Evolutionary conservation across 2,888 invertebrate species (phyloP), one percentile per base, ranked within the genome.

Genomic region (Ectemnius continuus): DNA sequence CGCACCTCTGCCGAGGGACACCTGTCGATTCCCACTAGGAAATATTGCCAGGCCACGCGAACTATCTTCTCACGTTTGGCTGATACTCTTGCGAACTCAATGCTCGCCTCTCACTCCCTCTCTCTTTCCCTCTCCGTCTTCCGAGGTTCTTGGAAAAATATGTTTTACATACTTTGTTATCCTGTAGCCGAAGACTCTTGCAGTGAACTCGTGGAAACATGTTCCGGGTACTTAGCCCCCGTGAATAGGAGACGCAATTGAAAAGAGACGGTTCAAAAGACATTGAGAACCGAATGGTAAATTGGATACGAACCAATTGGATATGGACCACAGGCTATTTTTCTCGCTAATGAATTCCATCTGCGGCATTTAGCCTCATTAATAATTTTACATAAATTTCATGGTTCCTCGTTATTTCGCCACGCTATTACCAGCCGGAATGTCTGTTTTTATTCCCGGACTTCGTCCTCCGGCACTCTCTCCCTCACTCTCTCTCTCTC

Each of bases 1-100:
- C 36, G 36, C 74, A 72, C 76, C 73, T 75, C 70, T 73, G 66
- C 79, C 70, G 23, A 61, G 80, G 77, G 81, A 86, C 89, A 89
- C 87, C 89, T 88, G 89, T 86, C 89, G 85, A 88, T 89, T 89
- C 86, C 83, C 88, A 85, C 79, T 68, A 71, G 80, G 78, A 83
- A 84, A 83, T 84, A 83, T 84, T 73, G 84, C 73, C 56, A 48
- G 60, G 67, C 67, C 47, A 60, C 71, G 52, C 74, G 70, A 69
- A 79, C 76, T 76, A 73, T 84, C 82, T 82, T 77, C 81, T 74
- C 76, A 48, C 66, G 81, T 68, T 75, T 65, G 64, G 56, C 60
- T 72, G 67, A 72, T 79, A 67, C 70, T 64, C 59, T 67, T 20
- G 59, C 60, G 26, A 13, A 6, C 6, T 66, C 52, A 67, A 67